A percentile compares a stretch with the other conserved stretches of the same genome.
These are phyloP conservation scores for Synergus gifuensis DNA, from an alignment of 2,888 invertebrate species.

Conservation along the genomic window DNA sequence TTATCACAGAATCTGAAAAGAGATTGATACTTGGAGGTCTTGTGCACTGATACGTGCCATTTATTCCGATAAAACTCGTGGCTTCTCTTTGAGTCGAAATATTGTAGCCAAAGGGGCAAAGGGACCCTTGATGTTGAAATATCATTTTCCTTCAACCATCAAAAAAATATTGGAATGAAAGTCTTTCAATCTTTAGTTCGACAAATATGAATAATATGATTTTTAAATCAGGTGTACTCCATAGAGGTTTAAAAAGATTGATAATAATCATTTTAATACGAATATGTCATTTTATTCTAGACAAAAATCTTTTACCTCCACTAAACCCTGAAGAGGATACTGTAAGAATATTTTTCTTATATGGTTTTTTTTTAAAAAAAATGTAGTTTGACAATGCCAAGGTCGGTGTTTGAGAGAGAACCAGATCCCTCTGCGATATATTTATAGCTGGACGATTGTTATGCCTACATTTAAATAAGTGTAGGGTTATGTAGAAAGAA, in stretches of 20 bases:
- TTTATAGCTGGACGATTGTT: conserved; percentile 53
- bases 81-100: conserved; percentile 38
- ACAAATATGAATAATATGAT: conserved; percentile 19
- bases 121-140: conserved; percentile 32
- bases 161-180: conserved; percentile 29
- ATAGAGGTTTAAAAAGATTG: background rate
- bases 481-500: background rate
- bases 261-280: background rate
- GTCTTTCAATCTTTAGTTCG: conserved; percentile 2
- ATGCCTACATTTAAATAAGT: conserved; percentile 51
- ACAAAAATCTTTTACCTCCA: background rate
- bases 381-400: conserved; percentile 48
- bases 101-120: conserved; percentile 39
- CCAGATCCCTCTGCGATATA: conserved; percentile 53
- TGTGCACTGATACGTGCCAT: conserved; percentile 22
- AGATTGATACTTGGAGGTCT: conserved; percentile 15
- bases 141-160: conserved; percentile 34
- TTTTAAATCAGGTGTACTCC: conserved; percentile 3
- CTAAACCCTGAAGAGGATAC: background rate
- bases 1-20: conserved; percentile 28
- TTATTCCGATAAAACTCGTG: conserved; percentile 39
- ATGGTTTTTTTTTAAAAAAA: background rate
- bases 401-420: conserved; percentile 56
- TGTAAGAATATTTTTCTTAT: background rate
- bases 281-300: too few species aligned